These are phyloP conservation scores for Octonoba sinensis DNA, from an alignment of 2,888 invertebrate species.

Conservation along the genomic window DNA sequence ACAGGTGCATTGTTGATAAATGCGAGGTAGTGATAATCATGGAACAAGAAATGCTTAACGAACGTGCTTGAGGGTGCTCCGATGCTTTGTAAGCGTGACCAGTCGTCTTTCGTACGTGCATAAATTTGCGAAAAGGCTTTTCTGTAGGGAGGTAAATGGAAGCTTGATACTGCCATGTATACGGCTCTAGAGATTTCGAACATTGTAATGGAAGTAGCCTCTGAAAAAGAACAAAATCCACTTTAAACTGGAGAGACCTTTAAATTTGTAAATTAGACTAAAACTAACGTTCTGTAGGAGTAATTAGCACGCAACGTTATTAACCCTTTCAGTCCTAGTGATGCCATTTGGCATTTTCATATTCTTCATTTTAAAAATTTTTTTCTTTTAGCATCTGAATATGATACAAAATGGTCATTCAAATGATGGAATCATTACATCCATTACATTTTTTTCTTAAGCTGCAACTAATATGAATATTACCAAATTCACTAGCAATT, in stretches of 20 bases:
- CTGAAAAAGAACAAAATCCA: slow-evolving; percentile 6
- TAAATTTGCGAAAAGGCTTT: slow-evolving; percentile 21
- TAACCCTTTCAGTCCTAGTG: too few relatives aligned
- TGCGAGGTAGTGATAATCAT: slow-evolving; percentile 41
- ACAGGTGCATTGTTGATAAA: slow-evolving; percentile 33
- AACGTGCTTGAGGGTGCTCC: slow-evolving; percentile 8
- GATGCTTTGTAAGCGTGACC: slow-evolving; percentile 24
- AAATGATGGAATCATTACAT: too few relatives aligned
- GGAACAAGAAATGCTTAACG: slow-evolving; percentile 40
- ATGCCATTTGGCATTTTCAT: too few relatives aligned
- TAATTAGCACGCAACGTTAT: too few relatives aligned
- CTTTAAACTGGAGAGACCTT: neutral
- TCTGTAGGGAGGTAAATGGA: neutral
- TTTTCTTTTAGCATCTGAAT: too few relatives aligned
- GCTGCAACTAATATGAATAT: too few relatives aligned
- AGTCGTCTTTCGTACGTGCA: neutral
- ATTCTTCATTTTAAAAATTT: too few relatives aligned
- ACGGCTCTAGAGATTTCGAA: slow-evolving; percentile 9
- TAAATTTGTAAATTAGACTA: too few relatives aligned
- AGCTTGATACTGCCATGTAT: slow-evolving; percentile 31
- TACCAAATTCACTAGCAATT: too few relatives aligned
- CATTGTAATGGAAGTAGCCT: slow-evolving; percentile 20
- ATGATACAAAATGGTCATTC: too few relatives aligned
- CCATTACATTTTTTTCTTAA: too few relatives aligned
- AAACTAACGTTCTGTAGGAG: too few relatives aligned